Evolutionary conservation across 2,888 invertebrate species (phyloP), one percentile per base, ranked within the genome.

Genomic region (Synanthedon myopaeformis): DNA sequence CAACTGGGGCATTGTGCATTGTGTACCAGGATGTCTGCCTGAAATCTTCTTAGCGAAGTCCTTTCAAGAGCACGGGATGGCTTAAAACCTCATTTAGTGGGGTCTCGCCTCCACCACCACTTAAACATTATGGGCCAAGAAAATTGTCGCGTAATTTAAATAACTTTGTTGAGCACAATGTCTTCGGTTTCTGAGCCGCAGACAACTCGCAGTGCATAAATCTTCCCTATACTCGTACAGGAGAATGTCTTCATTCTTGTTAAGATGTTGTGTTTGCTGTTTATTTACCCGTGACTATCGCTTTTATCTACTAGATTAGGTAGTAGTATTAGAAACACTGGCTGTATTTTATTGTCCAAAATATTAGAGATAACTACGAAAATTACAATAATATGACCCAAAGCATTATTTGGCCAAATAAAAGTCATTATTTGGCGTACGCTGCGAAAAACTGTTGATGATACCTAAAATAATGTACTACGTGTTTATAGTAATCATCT

Each of bases 131-230:
- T 76, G 68, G 73, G 68, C 70, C 68, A 76, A 77, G 82, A 82
- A 82, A 82, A 82, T 82, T 82, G 79, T 82, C 82, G 79, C 77
- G 71, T 81, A 78, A 83, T 82, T 85, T 84, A 78, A 83, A 83
- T 82, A 84, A 83, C 79, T 81, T 79, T 69, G 72, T 71, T 68
- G 65, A 71, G 74, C 70, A 70, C 67, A 77, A 77, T 82, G 80
- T 81, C 70, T 76, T 74, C 64, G 65, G 73, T 69, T 72, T 66
- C 63, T 69, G 65, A 70, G 63, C 63, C 64, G 63, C 63, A 58
- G 63, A 66, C 69, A 63, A 66, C 67, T 67, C 73, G 61, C 62
- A 78, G 76, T 74, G 71, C 73, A 78, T 79, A 79, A 82, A 80
- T 78, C 77, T 77, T 70, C 59, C 59, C 63, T 63, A 59, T n/a